Percentiles rank a stretch among this genome's conserved stretches.
phyloP scores from a whole-genome alignment of 2,888 invertebrate genomes.

The Anthophora plumipes region DNA sequence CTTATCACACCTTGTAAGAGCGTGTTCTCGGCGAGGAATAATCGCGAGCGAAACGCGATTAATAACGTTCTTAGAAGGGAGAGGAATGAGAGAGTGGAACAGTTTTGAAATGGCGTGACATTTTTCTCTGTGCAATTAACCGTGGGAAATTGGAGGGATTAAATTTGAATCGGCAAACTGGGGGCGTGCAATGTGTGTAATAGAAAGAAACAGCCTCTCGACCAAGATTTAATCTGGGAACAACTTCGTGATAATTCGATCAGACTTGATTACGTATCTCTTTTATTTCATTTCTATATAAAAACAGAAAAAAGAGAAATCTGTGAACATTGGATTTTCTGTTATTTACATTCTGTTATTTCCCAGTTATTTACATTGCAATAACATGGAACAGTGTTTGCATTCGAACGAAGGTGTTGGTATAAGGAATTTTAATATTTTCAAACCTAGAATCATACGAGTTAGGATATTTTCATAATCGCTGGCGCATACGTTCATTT shows the following conservation, averaged over 20 bases:
- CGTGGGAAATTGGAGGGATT: background rate
- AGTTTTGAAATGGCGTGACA: background rate
- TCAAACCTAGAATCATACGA: no score
- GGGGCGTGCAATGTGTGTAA: background rate
- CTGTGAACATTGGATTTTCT: no score
- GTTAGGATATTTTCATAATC: no score
- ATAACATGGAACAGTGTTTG: no score
- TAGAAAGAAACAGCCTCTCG: background rate
- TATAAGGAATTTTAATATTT: no score
- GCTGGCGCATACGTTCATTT: background rate
- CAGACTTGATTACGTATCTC: background rate
- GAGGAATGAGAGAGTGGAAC: background rate
- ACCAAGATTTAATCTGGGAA: background rate
- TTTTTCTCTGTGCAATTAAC: constrained; percentile 14
- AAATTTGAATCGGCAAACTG: background rate
- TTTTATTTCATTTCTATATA: no score
- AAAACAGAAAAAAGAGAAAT: no score
- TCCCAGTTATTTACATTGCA: no score
- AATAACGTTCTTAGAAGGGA: background rate
- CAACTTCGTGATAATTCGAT: constrained; percentile 1
- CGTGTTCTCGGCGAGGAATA: background rate
- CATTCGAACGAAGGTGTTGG: no score
- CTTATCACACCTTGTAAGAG: no score
- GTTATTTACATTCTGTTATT: no score
- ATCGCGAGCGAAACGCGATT: constrained; percentile 23